These are phyloP conservation scores for Pantherophis vulpinus DNA, from an alignment of 2,797 vertebrate genomes.

Conservation along the genomic window DNA sequence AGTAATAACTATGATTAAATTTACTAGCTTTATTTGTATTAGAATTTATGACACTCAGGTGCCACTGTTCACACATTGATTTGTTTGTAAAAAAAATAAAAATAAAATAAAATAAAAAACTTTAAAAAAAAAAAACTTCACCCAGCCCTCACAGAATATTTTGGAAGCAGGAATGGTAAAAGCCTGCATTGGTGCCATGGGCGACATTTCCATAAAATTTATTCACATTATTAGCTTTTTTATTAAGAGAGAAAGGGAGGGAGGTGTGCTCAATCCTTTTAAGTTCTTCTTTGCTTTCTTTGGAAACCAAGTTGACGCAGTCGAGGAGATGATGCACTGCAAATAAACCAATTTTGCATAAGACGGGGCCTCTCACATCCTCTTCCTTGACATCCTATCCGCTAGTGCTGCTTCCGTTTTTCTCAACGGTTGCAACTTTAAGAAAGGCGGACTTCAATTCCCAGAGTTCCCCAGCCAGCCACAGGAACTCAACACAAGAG, in stretches of 20 bases:
- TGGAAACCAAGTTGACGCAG: neutral
- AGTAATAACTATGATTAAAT: no score
- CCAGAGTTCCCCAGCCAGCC: neutral
- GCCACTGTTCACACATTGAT: no score
- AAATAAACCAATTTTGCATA: neutral
- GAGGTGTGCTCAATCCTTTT: neutral
- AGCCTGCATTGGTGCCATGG: neutral
- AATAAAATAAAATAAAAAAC: no score
- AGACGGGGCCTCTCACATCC: neutral
- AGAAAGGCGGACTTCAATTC: neutral
- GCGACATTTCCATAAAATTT: neutral
- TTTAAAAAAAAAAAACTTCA: neutral
- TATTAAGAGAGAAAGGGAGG: neutral
- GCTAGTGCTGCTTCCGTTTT: neutral
- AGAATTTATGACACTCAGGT: no score
- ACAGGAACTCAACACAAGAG: neutral
- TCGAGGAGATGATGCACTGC: neutral
- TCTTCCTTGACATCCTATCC: neutral
- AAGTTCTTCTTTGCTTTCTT: neutral
- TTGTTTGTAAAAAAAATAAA: no score
- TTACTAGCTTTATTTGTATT: no score
- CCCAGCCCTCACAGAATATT: neutral
- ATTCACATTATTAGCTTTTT: neutral
- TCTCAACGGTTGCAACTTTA: neutral
- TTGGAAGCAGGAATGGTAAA: neutral